These are phyloP conservation scores for Girardia tigrina DNA, from an alignment of 2,888 invertebrate species.

Conservation along the genomic window DNA sequence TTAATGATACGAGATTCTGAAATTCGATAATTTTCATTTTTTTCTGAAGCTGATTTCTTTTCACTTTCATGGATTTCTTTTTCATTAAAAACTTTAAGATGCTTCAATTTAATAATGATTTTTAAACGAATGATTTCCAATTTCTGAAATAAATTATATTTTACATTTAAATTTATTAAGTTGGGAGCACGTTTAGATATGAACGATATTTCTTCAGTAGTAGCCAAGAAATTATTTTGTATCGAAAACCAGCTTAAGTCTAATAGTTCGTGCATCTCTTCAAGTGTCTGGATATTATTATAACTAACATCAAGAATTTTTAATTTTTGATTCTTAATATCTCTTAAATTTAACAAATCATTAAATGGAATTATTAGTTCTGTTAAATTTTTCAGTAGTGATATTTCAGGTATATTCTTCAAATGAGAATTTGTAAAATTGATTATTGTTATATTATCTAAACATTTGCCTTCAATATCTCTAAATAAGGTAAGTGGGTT, in stretches of 20 bases:
- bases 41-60: slow-evolving; percentile 42
- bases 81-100: slow-evolving; percentile 43
- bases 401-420: not conserved
- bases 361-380: slow-evolving; percentile 40
- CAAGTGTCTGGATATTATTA: slow-evolving; percentile 47
- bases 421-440: not conserved
- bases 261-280: slow-evolving; percentile 45
- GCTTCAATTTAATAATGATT: slow-evolving; percentile 46
- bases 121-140: slow-evolving; percentile 41
- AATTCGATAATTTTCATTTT: slow-evolving; percentile 46
- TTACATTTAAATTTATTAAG: slow-evolving; percentile 43
- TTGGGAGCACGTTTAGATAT: slow-evolving; percentile 44
- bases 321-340: slow-evolving; percentile 43
- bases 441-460: not conserved
- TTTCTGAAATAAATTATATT: slow-evolving; percentile 48
- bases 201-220: slow-evolving; percentile 45
- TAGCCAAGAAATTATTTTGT: slow-evolving; percentile 47
- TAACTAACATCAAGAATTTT: slow-evolving; percentile 49
- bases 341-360: slow-evolving; percentile 45
- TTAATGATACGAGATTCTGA: slow-evolving; percentile 43
- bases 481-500: not conserved
- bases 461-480: not conserved
- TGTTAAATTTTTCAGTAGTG: not conserved
- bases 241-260: slow-evolving; percentile 43
- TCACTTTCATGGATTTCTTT: slow-evolving; percentile 43